A percentile compares a stretch with the other conserved stretches of the same genome.
Conservation (phyloP, 2,888 invertebrate species). For the Ypsolopha scabrella region DNA sequence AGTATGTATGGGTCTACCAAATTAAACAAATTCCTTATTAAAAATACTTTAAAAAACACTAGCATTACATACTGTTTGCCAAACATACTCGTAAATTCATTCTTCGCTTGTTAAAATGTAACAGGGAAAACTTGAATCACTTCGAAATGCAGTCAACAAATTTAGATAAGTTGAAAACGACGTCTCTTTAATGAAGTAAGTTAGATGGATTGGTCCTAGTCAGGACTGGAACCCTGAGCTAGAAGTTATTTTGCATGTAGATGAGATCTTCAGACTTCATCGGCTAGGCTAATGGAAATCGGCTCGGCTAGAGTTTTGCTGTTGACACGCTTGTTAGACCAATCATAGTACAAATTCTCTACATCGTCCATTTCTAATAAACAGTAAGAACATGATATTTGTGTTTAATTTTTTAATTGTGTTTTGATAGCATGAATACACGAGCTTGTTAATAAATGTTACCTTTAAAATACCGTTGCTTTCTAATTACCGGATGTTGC, state of each 20-base stretch:
- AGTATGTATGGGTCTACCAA: no score
- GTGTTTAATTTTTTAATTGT: no score
- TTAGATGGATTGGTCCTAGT: not conserved
- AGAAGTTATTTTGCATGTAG: conserved; percentile 5
- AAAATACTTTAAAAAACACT: no score
- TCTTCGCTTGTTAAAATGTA: not conserved
- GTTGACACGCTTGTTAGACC: not conserved
- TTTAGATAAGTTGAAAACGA: not conserved
- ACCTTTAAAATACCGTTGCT: no score
- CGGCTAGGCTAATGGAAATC: conserved; percentile 7
- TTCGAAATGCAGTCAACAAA: not conserved
- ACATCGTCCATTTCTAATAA: not conserved
- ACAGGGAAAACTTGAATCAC: not conserved
- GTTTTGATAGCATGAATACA: no score
- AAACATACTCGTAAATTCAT: no score
- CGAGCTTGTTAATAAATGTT: no score
- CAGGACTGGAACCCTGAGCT: no score
- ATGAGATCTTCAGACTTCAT: conserved; percentile 1
- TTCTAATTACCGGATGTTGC: no score
- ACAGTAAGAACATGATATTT: no score
- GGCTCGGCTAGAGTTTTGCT: conserved; percentile 1
- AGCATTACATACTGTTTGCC: no score
- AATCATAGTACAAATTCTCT: not conserved
- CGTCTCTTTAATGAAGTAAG: not conserved
- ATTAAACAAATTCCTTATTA: no score